phyloP scores from a whole-genome alignment of 2,888 invertebrate genomes.

The Eupithecia subumbrata region DNA sequence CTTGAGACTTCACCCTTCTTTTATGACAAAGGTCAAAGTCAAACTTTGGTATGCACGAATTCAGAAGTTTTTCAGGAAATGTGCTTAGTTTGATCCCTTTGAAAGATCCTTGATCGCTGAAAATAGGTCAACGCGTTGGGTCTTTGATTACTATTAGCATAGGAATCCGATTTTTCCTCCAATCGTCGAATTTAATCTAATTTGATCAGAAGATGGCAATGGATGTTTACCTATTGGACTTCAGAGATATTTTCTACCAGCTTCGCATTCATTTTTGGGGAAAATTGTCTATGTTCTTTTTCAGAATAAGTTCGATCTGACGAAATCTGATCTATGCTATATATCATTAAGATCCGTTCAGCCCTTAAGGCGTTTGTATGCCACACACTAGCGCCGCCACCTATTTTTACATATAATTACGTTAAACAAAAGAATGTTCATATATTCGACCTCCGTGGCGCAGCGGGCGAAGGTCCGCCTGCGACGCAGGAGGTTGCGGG shows the following conservation, averaged over 20 bases:
- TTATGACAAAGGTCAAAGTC: conserved; percentile 7
- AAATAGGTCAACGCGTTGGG: conserved; percentile 2
- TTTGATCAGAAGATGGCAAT: background rate
- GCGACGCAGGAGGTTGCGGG: too few species aligned
- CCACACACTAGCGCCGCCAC: too few species aligned
- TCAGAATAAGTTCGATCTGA: background rate
- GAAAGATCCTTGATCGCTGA: background rate
- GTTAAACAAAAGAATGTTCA: too few species aligned
- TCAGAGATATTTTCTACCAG: background rate
- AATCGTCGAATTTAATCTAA: background rate
- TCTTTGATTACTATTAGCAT: conserved; percentile 9
- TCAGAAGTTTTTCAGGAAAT: background rate
- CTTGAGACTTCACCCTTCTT: conserved; percentile 12
- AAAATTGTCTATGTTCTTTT: background rate
- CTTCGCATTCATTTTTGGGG: background rate
- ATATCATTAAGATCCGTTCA: background rate
- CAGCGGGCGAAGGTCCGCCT: too few species aligned
- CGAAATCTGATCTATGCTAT: background rate
- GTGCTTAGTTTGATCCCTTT: conserved; percentile 8
- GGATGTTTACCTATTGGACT: background rate
- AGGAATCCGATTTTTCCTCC: background rate
- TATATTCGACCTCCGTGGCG: too few species aligned
- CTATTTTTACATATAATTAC: too few species aligned
- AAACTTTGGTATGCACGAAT: conserved; percentile 8
- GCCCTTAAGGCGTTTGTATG: too few species aligned